A percentile compares a stretch with the other conserved stretches of the same genome.
Evolutionary conservation across 1,140 invertebrate species (phyloP).

Genomic region (Hypothenemus hampei): DNA sequence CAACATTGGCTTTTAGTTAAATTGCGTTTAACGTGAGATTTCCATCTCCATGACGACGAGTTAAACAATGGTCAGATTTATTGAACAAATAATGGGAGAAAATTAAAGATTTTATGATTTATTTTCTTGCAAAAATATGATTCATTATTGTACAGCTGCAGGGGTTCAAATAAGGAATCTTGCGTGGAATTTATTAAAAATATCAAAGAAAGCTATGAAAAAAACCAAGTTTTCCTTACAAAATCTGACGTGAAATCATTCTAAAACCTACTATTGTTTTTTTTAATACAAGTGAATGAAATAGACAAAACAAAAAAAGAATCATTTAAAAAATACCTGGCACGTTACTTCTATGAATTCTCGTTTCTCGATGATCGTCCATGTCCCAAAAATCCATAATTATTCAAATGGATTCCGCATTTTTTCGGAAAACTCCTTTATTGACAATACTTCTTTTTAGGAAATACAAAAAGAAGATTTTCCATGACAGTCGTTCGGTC

Average conservation of each 20-base stretch:
- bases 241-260: too few species aligned
- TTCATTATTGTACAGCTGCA: too few species aligned
- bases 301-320: too few species aligned
- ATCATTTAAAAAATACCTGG: slow-evolving; percentile 14
- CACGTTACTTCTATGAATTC: slow-evolving; percentile 24
- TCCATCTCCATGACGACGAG: slow-evolving; percentile 2
- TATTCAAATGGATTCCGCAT: slow-evolving; percentile 13
- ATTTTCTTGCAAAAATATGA: too few species aligned
- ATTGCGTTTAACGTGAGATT: not conserved
- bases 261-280: too few species aligned
- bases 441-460: not conserved
- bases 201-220: too few species aligned
- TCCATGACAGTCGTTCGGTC: not conserved
- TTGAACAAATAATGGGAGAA: slow-evolving; percentile 26
- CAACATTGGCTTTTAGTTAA: too few species aligned
- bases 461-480: not conserved
- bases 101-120: not conserved
- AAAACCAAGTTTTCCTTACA: too few species aligned
- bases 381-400: slow-evolving; percentile 45
- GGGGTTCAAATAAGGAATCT: too few species aligned
- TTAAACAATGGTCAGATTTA: slow-evolving; percentile 26
- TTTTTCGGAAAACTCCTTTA: not conserved
- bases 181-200: too few species aligned
- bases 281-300: too few species aligned
- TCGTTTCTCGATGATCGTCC: slow-evolving; percentile 38